Evolutionary conservation across 2,797 vertebrate species (phyloP), one percentile per base, ranked within the genome.

Genomic region (Chelidonichthys spinosus): DNA sequence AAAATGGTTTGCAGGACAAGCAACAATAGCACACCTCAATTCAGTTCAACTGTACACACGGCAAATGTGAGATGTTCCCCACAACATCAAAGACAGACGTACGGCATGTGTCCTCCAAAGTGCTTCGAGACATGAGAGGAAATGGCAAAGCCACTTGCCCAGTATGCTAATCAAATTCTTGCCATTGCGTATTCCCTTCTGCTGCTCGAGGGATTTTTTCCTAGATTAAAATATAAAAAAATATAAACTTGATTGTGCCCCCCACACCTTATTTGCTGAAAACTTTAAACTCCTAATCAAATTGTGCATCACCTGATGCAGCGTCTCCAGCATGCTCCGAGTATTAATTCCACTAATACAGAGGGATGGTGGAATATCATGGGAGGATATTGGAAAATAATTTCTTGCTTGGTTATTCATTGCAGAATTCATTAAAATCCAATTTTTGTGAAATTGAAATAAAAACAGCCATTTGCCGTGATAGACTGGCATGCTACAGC

Each of bases 391-490:
- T 90, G 82, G 79, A 87, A 89, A 88, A 89, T 87, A 84, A 86
- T 86, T 89, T 91, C 77, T 88, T 78, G 85, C 77, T 90, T 88
- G 86, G 82, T 89, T 86, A 89, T 91, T 85, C 86, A 85, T 83
- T 81, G 87, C 49, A 36, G 79, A 85, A 90, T 89, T 89, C 83
- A 91, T 91, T 88, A 87, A 92, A 91, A 90, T 82, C 86, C 86
- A 86, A 89, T 90, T 91, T 91, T 80, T 66, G 75, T 40, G 63
- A 84, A 85, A 89, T 77, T 78, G 78, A 86, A 87, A 88, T 90
- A 87, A 89, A 88, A 89, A 83, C 84, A 83, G 59, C 73, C 74
- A 76, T 83, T 85, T 86, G 78, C 77, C 50, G 59, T 76, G 85
- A 85, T 81, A 73, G 85, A 85, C 73, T 79, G 72, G 69, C 61